Percentiles rank a stretch among this genome's conserved stretches.
Conservation (phyloP, 2,797 vertebrate species). For the Lepus oiostolus region DNA sequence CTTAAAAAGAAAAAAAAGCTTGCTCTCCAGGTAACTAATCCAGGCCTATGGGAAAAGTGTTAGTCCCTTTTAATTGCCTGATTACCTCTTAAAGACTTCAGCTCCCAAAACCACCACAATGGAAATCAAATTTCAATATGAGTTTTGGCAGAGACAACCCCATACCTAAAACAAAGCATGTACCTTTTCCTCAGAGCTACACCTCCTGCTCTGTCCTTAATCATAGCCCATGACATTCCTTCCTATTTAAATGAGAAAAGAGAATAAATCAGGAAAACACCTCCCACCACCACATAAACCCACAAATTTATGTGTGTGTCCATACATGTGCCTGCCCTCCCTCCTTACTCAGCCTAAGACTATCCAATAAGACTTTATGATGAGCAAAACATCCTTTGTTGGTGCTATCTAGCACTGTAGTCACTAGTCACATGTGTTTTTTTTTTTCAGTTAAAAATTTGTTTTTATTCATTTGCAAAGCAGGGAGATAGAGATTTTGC, state of each 20-base stretch:
- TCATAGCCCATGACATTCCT: background rate
- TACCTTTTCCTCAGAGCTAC: background rate
- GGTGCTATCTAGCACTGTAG: background rate
- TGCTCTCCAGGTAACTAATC: background rate
- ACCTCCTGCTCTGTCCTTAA: background rate
- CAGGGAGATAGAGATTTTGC: no score
- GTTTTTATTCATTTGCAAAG: no score
- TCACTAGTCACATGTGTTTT: background rate
- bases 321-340: background rate
- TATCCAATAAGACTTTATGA: background rate
- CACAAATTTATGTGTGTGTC: no score
- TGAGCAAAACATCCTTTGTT: background rate
- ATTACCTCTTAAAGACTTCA: background rate
- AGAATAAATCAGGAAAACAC: background rate
- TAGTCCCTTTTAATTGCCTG: background rate
- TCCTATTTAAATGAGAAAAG: background rate
- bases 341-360: background rate
- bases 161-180: background rate
- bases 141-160: background rate
- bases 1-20: no score
- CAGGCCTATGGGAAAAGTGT: background rate
- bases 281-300: background rate
- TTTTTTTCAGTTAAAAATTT: no score
- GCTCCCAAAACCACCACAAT: background rate
- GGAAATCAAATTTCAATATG: background rate